phyloP scores from a whole-genome alignment of 1,140 invertebrate species.

The Drosophila miranda region DNA sequence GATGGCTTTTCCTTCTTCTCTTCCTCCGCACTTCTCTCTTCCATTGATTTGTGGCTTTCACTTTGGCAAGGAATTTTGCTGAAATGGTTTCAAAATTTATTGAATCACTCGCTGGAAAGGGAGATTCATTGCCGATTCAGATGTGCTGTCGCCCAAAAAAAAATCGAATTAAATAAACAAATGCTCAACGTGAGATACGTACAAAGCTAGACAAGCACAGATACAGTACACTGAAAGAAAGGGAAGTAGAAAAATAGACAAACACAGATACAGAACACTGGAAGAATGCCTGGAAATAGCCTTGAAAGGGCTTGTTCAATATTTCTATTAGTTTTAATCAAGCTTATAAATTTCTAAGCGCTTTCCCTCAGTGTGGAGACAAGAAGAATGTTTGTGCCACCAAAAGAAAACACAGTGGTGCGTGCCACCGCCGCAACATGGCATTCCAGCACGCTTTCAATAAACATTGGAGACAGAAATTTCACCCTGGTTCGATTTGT shows the following conservation, averaged over 20 bases:
- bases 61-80: slow-evolving; percentile 46
- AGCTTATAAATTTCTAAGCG: no score
- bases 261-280: no score
- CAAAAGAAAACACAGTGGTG: neutral
- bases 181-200: slow-evolving; percentile 77
- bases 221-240: slow-evolving; percentile 1
- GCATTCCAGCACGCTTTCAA: slow-evolving; percentile 74
- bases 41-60: slow-evolving; percentile 51
- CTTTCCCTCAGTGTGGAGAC: neutral
- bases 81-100: neutral
- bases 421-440: slow-evolving; percentile 36
- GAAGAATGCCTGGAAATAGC: no score
- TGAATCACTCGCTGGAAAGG: slow-evolving; percentile 7
- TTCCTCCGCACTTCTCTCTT: neutral
- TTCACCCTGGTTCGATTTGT: slow-evolving; percentile 38
- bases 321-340: no score
- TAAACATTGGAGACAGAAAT: slow-evolving; percentile 54
- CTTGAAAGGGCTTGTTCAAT: no score
- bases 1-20: slow-evolving; percentile 31
- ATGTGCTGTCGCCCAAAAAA: slow-evolving; percentile 12
- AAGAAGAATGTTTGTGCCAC: slow-evolving; percentile 33
- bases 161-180: slow-evolving; percentile 81
- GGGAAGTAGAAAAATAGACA: neutral
- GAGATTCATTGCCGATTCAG: slow-evolving; percentile 49
- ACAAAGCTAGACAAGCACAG: slow-evolving; percentile 15